Base-by-base conservation (phyloP, 2,888 invertebrate genomes). In the Erebia epiphron region DNA sequence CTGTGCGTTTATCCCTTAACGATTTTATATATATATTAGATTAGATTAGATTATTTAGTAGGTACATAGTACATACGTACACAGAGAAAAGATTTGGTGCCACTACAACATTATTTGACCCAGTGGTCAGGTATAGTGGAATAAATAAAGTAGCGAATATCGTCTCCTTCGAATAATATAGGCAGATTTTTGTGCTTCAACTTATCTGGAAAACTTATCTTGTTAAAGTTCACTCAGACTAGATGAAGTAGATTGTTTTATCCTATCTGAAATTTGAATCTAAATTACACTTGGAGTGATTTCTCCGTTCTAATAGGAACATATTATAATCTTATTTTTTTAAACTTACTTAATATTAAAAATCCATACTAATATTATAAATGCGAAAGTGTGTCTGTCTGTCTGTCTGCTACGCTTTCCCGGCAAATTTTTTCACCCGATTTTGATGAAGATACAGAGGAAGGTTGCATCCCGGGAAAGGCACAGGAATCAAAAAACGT, bases 141-240 rank as follows among this genome's bases (percentile, higher is more conserved):
- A 61, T 2, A 11, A 41, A 43, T 11, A 13, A 18, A 0, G 46
- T 13, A 21, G 3, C 13, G 18, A 1, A 3, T 14, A 10, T 41
- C 43, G 1, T 2, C 13, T 13, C 10, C 5, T 13, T 2, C 0
- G 21, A 14, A 10, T 21, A 18, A 57, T 13, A 11, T 35, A 11
- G 16, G 18, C 11, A 16, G 60, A 43, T 60, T 21, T 14, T 49
- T 62, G 21, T 14, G 13, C 18, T 18, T 2, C 10, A 56, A 21
- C 43, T 66, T 56, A 56, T 54, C 41, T 62, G 21, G 56, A 43
- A 64, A 66, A 66, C 65, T 66, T 66, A 66, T 66, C 65, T 66
- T 43, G 65, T 66, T 66, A 66, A 66, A 66, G 56, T 66, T 65
- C 41, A 56, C 46, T 56, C 56, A 56, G 56, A 66, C 56, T 54